These are phyloP conservation scores for Polia nebulosa DNA, from an alignment of 2,888 invertebrate species.

Conservation along the genomic window DNA sequence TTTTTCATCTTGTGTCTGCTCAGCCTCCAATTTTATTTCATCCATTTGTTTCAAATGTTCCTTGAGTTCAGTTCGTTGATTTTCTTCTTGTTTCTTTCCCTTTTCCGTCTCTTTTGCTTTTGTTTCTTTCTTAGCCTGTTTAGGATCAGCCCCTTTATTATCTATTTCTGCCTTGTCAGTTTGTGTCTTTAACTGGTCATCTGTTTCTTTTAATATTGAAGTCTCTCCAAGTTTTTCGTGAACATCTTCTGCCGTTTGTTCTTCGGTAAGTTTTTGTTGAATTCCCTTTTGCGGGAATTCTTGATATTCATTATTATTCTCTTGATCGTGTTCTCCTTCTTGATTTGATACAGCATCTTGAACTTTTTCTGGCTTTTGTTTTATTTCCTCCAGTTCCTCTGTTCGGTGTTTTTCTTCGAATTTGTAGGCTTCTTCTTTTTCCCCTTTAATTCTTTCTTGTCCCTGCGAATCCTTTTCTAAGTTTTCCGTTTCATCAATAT, in stretches of 20 bases:
- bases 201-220: neutral
- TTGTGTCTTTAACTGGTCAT: neutral
- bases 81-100: neutral
- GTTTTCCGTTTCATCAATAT: neutral
- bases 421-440: slow-evolving; percentile 7
- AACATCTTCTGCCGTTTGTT: neutral
- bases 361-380: neutral
- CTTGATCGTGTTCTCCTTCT: neutral
- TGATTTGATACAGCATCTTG: neutral
- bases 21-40: neutral
- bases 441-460: slow-evolving; percentile 7
- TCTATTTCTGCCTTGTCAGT: neutral
- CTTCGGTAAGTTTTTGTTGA: neutral
- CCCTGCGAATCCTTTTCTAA: neutral
- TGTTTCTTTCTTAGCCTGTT: neutral
- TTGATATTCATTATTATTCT: neutral
- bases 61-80: neutral
- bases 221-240: neutral
- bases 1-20: slow-evolving; percentile 2
- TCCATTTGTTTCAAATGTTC: neutral
- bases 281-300: neutral
- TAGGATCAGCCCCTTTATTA: neutral
- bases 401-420: neutral
- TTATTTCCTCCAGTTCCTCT: neutral
- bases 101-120: neutral